Base-by-base conservation (phyloP, 1,140 invertebrate genomes). In the Dinothrombium tinctorium region DNA sequence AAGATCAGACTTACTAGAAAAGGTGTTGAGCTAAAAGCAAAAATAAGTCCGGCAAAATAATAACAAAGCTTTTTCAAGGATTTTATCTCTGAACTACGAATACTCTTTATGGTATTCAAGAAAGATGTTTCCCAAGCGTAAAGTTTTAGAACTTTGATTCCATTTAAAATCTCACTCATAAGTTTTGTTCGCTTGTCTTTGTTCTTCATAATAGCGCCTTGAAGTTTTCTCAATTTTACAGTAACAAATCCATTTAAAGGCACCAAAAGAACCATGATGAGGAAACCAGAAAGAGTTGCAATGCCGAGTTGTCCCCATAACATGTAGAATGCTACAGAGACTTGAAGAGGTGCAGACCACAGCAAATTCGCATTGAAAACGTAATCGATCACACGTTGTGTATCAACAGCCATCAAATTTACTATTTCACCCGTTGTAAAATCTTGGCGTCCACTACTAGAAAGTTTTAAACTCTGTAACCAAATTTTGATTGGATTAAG, bases 191-290 rank as follows among this genome's bases (percentile, higher is more conserved):
- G 48, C 12, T 50, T 43, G 47, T 59, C 58, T 45, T 59, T 59
- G 0, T 41, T 36, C 32, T 53, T 51, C 55, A 59, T 54, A 49
- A 57, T 51, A 24, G 44, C 41, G 23, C 64, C 64, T 62, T 49
- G 55, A 42, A 86, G 62, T 38, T 56, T 55, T 49, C 60, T 60
- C 4, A 67, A 71, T 56, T 74, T 74, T 55, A 74, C 78, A 2
- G 83, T 83, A 46, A 95, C 76, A 35, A 77, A 62, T 4, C 75
- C 79, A 60, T 94, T 94, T 4, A 90, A 57, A 0, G 84, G 84
- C 47, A 90, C 81, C 23, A 90, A 63, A 39, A 89, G 68, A 24
- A 61, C 38, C 33, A 63, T 48, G 12, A 62, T 43, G 14, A 42
- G 74, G 11, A 61, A 33, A 23, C 58, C 60, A 25, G 53, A 50